These are phyloP conservation scores for Antheraea mylitta DNA, from an alignment of 1,140 invertebrate species.

Conservation along the genomic window DNA sequence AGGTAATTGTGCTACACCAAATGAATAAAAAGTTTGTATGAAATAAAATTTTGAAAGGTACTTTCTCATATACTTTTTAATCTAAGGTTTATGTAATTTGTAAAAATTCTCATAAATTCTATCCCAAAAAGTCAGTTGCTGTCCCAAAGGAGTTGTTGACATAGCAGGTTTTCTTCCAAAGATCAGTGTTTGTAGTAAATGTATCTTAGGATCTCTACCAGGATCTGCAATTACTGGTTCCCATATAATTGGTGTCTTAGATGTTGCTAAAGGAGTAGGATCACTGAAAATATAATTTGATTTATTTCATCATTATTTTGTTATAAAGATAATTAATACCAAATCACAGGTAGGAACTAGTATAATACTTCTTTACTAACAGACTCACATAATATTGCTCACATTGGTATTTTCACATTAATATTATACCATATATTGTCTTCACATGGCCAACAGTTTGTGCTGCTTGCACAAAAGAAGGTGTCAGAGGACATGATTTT, in stretches of 20 bases:
- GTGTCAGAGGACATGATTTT: no score
- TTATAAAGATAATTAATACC: background rate
- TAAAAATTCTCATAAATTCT: slow-evolving; percentile 59
- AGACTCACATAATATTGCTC: no score
- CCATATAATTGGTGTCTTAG: slow-evolving; percentile 54
- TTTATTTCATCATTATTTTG: slow-evolving; percentile 1
- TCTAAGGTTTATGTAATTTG: slow-evolving; percentile 21
- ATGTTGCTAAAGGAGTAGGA: slow-evolving; percentile 58
- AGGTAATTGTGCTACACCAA: no score
- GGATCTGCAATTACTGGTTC: slow-evolving; percentile 31
- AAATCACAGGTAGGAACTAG: no score
- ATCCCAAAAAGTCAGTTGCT: slow-evolving; percentile 54
- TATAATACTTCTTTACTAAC: no score
- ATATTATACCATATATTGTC: no score
- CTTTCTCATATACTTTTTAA: no score
- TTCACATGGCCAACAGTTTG: no score
- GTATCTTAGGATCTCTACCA: background rate
- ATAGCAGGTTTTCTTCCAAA: slow-evolving; percentile 18
- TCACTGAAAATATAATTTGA: slow-evolving; percentile 44
- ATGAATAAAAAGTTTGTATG: no score
- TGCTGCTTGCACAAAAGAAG: no score
- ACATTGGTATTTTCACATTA: no score
- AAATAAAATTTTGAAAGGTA: no score
- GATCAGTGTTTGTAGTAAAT: background rate
- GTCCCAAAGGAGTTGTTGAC: slow-evolving; percentile 6